A percentile compares a stretch with the other conserved stretches of the same genome.
These are phyloP conservation scores for Amphiduros pacificus DNA, from an alignment of 2,888 invertebrate genomes.

Conservation along the genomic window DNA sequence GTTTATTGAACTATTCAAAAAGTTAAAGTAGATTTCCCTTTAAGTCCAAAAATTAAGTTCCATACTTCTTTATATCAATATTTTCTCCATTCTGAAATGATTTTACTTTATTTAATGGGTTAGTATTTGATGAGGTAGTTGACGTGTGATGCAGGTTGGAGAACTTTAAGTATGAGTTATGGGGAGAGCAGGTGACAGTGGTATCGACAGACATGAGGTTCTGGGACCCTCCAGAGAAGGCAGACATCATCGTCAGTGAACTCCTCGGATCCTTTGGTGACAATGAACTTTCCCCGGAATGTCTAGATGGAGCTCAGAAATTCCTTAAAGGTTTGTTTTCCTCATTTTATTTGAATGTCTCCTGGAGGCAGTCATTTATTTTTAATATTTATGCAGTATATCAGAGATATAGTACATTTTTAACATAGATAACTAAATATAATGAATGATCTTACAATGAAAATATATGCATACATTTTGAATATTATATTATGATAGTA, in stretches of 20 bases:
- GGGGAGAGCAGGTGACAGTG: slow-evolving; percentile 37
- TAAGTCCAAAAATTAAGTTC: too few relatives aligned
- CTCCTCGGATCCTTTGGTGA: slow-evolving; percentile 96
- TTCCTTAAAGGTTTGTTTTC: slow-evolving; percentile 65
- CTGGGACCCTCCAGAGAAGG: slow-evolving; percentile 68
- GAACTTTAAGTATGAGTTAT: slow-evolving; percentile 49
- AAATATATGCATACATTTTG: too few relatives aligned
- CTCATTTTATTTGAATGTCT: neutral
- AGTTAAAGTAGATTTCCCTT: too few relatives aligned
- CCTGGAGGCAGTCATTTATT: neutral
- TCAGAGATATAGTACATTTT: slow-evolving; percentile 2
- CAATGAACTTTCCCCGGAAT: slow-evolving; percentile 98
- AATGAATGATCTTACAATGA: too few relatives aligned
- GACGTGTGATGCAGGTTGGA: slow-evolving; percentile 44
- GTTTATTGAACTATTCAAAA: too few relatives aligned
- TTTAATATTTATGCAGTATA: neutral
- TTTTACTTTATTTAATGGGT: too few relatives aligned
- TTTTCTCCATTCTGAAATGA: too few relatives aligned
- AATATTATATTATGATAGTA: too few relatives aligned
- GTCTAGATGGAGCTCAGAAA: slow-evolving; percentile 89
- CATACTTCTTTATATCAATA: too few relatives aligned
- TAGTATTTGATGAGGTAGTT: too few relatives aligned
- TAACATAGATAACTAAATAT: slow-evolving; percentile 23
- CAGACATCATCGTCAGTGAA: slow-evolving; percentile 95
- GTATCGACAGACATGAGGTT: slow-evolving; percentile 61